Evolutionary conservation across 2,888 invertebrate genomes (phyloP).

Genomic region (Chelonus formosanus): DNA sequence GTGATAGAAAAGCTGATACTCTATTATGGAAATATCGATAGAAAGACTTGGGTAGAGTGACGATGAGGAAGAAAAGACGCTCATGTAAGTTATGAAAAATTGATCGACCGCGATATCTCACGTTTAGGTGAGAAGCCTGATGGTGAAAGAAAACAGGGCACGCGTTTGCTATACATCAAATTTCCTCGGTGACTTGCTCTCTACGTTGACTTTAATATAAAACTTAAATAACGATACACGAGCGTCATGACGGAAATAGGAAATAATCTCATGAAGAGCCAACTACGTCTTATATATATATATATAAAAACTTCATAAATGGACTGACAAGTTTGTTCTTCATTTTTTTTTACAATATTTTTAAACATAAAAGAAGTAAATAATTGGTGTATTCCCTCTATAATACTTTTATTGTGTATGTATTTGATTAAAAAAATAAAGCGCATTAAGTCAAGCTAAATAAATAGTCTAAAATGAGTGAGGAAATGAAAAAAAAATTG

Average conservation of each 20-base stretch:
- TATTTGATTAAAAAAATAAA: too few species aligned
- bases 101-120: slow-evolving; percentile 62
- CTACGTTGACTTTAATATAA: slow-evolving; percentile 58
- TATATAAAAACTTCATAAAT: too few species aligned
- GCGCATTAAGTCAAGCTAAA: too few species aligned
- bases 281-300: too few species aligned
- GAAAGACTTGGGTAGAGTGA: not conserved
- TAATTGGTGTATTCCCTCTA: not conserved
- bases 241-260: slow-evolving; percentile 60
- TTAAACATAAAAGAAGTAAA: too few species aligned
- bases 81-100: slow-evolving; percentile 58
- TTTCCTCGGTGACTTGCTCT: slow-evolving; percentile 37
- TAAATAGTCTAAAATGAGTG: too few species aligned
- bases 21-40: not conserved
- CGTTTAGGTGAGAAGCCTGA: slow-evolving; percentile 51
- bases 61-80: slow-evolving; percentile 29
- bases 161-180: slow-evolving; percentile 64
- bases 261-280: slow-evolving; percentile 55
- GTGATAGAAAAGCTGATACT: not conserved
- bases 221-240: slow-evolving; percentile 65
- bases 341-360: too few species aligned
- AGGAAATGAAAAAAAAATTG: not conserved
- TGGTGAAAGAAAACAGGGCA: slow-evolving; percentile 59
- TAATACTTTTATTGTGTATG: not conserved
- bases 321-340: too few species aligned